Percentiles rank a stretch among this genome's conserved stretches.
phyloP scores from a whole-genome alignment of 2,888 invertebrate genomes.

The Erynnis tages region DNA sequence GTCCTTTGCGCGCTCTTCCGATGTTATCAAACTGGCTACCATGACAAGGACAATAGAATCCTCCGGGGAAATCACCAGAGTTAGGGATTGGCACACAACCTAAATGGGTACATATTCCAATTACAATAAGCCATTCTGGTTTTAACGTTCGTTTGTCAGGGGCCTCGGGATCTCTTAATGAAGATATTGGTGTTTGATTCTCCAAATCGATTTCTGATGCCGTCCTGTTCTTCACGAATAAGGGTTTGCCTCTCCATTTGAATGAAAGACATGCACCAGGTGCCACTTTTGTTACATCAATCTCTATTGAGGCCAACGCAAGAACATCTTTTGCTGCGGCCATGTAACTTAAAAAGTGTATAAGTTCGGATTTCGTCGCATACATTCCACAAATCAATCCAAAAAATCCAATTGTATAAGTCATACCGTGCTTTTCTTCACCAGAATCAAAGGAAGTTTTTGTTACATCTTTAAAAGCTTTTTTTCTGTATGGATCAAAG shows the following conservation, averaged over 20 bases:
- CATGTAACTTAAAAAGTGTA: constrained; percentile 82
- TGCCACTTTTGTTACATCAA: constrained; percentile 85
- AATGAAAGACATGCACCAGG: constrained; percentile 84
- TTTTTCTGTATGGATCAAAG: constrained; percentile 64
- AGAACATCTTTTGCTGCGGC: constrained; percentile 87
- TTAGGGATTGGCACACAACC: constrained; percentile 91
- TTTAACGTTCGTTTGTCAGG: constrained; percentile 84
- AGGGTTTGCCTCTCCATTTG: constrained; percentile 92
- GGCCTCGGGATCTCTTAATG: constrained; percentile 86
- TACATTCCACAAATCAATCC: constrained; percentile 82
- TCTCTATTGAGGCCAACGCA: constrained; percentile 89
- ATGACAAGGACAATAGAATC: constrained; percentile 92
- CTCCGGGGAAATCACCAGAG: constrained; percentile 84
- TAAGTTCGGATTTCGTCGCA: constrained; percentile 80
- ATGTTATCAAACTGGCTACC: constrained; percentile 91
- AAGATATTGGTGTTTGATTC: constrained; percentile 79
- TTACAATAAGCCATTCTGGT: constrained; percentile 88
- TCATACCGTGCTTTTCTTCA: constrained; percentile 61
- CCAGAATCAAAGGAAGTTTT: constrained; percentile 58
- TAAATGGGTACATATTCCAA: constrained; percentile 91
- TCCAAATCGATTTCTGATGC: constrained; percentile 84
- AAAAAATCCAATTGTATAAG: constrained; percentile 77
- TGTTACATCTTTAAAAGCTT: constrained; percentile 51
- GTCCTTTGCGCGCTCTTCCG: constrained; percentile 88
- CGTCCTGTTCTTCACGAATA: constrained; percentile 88